phyloP scores from a whole-genome alignment of 2,113 vertebrate genomes.

The Rhagologus leucostigma region DNA sequence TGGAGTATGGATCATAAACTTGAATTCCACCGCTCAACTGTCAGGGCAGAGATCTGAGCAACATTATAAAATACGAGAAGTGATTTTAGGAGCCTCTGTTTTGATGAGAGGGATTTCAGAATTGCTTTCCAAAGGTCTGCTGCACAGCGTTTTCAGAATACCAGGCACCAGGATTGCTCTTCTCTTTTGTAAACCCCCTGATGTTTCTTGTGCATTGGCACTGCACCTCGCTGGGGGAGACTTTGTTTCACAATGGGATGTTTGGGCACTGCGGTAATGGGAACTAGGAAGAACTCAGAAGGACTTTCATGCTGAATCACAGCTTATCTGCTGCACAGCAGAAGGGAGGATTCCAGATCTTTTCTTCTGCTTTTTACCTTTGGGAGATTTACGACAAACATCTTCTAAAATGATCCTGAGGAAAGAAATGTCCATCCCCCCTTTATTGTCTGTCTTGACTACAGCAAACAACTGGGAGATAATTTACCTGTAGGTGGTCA shows the following conservation, averaged over 20 bases:
- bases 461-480: background rate
- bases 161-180: constrained; percentile 23
- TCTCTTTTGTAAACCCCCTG: constrained; percentile 45
- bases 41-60: background rate
- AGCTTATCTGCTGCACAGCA: constrained; percentile 9
- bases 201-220: constrained; percentile 7
- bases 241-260: constrained; percentile 36
- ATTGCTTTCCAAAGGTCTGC: constrained; percentile 20
- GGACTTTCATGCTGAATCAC: background rate
- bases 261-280: constrained; percentile 26
- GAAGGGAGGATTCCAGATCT: background rate
- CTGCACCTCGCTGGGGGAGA: constrained; percentile 32
- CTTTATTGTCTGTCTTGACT: background rate
- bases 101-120: background rate
- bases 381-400: background rate
- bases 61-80: background rate
- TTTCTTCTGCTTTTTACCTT: background rate
- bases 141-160: background rate
- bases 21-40: background rate
- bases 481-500: background rate
- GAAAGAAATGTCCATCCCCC: background rate
- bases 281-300: background rate
- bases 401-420: background rate
- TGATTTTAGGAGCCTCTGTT: constrained; percentile 10
- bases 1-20: background rate